Conservation (phyloP, 2,888 invertebrate species). For the Buathra laborator region DNA sequence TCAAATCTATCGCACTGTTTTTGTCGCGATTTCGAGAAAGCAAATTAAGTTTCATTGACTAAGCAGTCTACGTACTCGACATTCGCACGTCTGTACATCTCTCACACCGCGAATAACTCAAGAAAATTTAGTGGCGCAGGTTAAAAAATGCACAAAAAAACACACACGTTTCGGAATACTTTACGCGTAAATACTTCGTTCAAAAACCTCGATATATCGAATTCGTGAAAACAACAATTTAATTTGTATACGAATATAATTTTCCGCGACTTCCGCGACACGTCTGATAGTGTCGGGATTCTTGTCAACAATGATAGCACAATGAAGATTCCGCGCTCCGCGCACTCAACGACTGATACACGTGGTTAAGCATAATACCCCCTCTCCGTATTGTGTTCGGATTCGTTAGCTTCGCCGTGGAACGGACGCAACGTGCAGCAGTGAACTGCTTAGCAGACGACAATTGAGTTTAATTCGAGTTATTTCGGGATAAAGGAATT, state of each 20-base stretch:
- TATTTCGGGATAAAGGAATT: not conserved
- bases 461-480: not conserved
- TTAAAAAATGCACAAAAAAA: conserved; percentile 35
- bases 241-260: not conserved
- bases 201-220: not conserved
- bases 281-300: conserved; percentile 58
- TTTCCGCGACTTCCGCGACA: conserved; percentile 11
- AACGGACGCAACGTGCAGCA: conserved; percentile 9
- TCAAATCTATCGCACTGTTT: not conserved
- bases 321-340: conserved; percentile 7
- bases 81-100: conserved; percentile 29
- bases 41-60: not conserved
- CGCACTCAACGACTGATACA: conserved; percentile 36
- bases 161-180: not conserved
- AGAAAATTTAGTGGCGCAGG: not conserved
- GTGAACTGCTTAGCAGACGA: not conserved
- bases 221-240: not conserved
- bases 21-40: not conserved
- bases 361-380: conserved; percentile 17
- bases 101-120: conserved; percentile 42
- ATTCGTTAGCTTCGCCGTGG: not conserved
- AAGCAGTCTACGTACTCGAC: conserved; percentile 5
- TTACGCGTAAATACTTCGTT: not conserved
- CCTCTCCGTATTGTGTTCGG: not conserved
- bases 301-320: conserved; percentile 57